Conservation (phyloP, 1,140 invertebrate species). For the Drosophila orosa region DNA sequence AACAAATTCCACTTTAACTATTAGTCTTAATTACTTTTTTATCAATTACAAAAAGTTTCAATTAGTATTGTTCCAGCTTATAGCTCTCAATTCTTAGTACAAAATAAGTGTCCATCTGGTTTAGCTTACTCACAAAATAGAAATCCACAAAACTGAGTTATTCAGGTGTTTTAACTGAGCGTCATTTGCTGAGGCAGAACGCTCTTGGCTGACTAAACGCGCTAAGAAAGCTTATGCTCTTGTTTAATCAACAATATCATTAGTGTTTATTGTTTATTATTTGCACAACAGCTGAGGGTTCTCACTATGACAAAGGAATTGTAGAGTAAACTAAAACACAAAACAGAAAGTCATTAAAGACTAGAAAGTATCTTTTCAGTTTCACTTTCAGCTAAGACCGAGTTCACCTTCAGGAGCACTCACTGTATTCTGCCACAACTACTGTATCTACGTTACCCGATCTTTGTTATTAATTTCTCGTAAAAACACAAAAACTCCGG, state of each 20-base stretch:
- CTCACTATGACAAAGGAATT: neutral
- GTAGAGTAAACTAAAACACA: neutral
- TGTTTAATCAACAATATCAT: neutral
- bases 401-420: neutral
- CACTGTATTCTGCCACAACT: constrained; percentile 12
- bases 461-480: constrained; percentile 28
- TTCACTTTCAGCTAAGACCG: neutral
- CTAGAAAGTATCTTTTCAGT: too few species aligned
- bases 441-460: constrained; percentile 7
- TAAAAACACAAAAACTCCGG: constrained; percentile 11
- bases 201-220: neutral
- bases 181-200: too few species aligned
- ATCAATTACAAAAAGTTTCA: too few species aligned
- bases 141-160: too few species aligned
- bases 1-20: too few species aligned
- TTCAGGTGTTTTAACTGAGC: neutral
- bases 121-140: neutral
- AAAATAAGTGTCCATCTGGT: neutral
- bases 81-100: neutral
- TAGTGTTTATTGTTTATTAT: constrained; percentile 3
- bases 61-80: too few species aligned
- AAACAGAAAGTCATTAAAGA: neutral
- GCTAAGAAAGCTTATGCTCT: neutral
- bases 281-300: neutral
- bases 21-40: too few species aligned